These are phyloP conservation scores for Eulemur mongoz DNA, from an alignment of 2,797 vertebrate genomes.

Conservation along the genomic window DNA sequence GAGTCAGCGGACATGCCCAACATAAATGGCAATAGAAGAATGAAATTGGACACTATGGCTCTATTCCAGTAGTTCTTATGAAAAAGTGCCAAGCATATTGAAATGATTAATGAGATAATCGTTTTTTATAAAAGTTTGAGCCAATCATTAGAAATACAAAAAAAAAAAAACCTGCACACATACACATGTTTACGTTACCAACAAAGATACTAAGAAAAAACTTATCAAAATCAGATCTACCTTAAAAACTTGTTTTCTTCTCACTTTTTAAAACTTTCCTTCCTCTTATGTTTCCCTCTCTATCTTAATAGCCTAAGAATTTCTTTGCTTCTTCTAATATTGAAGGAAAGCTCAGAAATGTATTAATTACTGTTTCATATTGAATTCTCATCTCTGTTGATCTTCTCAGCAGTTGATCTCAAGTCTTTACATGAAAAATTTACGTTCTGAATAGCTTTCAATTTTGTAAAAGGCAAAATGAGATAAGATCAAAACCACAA, in stretches of 20 bases:
- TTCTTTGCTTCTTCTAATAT: background rate
- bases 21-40: background rate
- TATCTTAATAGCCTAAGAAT: background rate
- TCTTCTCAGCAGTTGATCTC: background rate
- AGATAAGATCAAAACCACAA: background rate
- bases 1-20: background rate
- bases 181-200: background rate
- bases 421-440: background rate
- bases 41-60: background rate
- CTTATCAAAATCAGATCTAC: background rate
- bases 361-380: background rate
- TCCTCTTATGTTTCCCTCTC: background rate
- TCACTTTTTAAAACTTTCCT: background rate
- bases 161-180: background rate
- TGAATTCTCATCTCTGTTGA: background rate
- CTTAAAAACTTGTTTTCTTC: background rate
- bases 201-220: background rate
- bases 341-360: background rate
- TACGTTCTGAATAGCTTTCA: background rate
- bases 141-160: background rate
- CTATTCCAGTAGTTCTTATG: background rate
- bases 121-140: background rate
- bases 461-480: background rate
- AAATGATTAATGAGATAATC: background rate
- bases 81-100: background rate